Evolutionary conservation across 2,888 invertebrate genomes (phyloP).

Genomic region (Blastobasis lacticolella): DNA sequence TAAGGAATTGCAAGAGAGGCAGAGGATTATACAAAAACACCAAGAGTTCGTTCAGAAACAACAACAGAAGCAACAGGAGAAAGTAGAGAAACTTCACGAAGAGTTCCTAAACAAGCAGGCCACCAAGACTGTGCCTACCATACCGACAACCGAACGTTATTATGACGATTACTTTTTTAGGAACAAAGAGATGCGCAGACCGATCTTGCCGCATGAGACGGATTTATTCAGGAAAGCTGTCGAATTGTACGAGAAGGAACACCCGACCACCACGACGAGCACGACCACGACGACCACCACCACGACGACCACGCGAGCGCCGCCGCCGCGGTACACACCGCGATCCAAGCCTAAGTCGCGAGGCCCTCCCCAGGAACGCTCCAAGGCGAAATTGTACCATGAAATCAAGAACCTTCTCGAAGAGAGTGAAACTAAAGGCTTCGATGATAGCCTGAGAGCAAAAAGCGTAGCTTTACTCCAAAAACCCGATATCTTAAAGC

Average conservation of each 20-base stretch:
- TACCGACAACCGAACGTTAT: slow-evolving; percentile 64
- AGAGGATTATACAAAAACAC: slow-evolving; percentile 82
- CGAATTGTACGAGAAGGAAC: slow-evolving; percentile 78
- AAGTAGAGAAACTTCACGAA: slow-evolving; percentile 81
- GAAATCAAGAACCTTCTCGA: slow-evolving; percentile 71
- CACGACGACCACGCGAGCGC: slow-evolving; percentile 47
- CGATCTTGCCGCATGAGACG: slow-evolving; percentile 77
- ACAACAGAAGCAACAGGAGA: slow-evolving; percentile 84
- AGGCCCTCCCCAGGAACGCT: slow-evolving; percentile 63
- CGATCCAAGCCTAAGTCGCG: slow-evolving; percentile 50
- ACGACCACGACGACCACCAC: slow-evolving; percentile 79
- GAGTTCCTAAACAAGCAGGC: slow-evolving; percentile 82
- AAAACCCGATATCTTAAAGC: slow-evolving; percentile 82
- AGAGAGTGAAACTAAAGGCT: slow-evolving; percentile 73
- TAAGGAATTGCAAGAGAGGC: slow-evolving; percentile 81
- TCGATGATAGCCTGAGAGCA: slow-evolving; percentile 65
- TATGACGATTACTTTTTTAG: slow-evolving; percentile 54
- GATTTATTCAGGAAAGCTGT: slow-evolving; percentile 78
- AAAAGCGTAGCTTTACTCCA: slow-evolving; percentile 75
- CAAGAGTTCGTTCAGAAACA: slow-evolving; percentile 86
- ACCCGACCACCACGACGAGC: slow-evolving; percentile 80
- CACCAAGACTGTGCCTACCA: slow-evolving; percentile 72
- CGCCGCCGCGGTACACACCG: slow-evolving; percentile 51
- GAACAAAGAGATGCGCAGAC: slow-evolving; percentile 58
- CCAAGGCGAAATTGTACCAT: slow-evolving; percentile 73